Evolutionary conservation across 1,140 invertebrate species (phyloP).

Genomic region (Platorchestia sp.): DNA sequence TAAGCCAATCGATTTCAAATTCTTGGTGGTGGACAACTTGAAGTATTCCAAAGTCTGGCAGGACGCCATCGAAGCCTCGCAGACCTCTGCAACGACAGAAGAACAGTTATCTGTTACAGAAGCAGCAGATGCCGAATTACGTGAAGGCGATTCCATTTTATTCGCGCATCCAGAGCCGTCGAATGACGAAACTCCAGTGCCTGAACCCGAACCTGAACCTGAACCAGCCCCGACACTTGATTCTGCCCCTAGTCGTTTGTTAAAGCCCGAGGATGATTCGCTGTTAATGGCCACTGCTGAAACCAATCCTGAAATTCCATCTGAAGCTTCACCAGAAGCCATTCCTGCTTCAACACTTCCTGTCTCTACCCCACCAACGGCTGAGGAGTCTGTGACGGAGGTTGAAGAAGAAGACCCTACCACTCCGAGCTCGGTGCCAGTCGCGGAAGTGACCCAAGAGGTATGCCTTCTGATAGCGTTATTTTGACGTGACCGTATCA

Average conservation of each 20-base stretch:
- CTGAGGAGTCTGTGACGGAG: not conserved
- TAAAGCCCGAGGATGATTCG: not conserved
- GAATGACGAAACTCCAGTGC: not conserved
- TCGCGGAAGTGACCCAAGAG: not conserved
- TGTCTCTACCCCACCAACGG: not conserved
- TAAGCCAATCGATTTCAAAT: conserved; percentile 61
- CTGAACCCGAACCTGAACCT: not conserved
- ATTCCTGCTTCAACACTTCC: not conserved
- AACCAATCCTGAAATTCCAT: not conserved
- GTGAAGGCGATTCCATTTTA: too few species aligned
- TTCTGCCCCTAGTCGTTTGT: not conserved
- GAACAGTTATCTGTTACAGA: too few species aligned
- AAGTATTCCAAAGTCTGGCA: conserved; percentile 60
- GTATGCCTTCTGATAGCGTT: not conserved
- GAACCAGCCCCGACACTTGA: not conserved
- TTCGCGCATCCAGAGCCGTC: not conserved
- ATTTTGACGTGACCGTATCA: not conserved
- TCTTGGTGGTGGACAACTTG: conserved; percentile 57
- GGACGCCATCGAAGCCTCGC: conserved; percentile 30
- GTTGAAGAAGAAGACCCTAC: not conserved
- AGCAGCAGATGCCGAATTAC: too few species aligned
- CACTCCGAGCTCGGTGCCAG: not conserved
- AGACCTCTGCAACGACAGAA: not conserved
- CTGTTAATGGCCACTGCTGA: not conserved
- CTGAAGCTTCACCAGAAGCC: not conserved